Base-by-base conservation (phyloP, 2,888 invertebrate genomes). In the Eupithecia exiguata region DNA sequence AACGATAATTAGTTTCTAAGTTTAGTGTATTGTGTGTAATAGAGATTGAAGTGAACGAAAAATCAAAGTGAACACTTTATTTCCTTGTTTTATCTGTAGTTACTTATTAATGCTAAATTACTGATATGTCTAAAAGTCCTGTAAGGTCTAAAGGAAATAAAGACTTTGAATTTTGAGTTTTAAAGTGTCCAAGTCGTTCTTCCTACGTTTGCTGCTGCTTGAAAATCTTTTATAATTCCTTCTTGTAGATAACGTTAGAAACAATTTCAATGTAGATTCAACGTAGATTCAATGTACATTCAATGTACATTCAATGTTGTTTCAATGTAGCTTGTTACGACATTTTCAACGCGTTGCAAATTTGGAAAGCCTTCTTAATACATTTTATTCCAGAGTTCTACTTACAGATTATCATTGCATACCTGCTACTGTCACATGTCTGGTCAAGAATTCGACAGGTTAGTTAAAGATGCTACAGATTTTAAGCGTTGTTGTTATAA, bases 91-190 rank as follows among this genome's bases (percentile, higher is more conserved):
- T 9, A 30, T 30, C 30, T 30, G 30, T 30, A 30, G n/a, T n/a
- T 12, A 18, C 2, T 5, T n/a, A n/a, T 9, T 49, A 49, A n/a
- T 49, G 5, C n/a, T 5, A 21, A 9, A 49, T 49, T 49, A 7
- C 3, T 49, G n/a, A 49, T n/a, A n/a, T 49, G n/a, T 49, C n/a
- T 9, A 18, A 46, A 12, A 18, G 46, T 18, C 46, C 46, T 18
- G 6, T n/a, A n/a, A 7, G n/a, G n/a, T 49, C 49, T 49, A 49
- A n/a, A n/a, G 49, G n/a, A n/a, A 49, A 21, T 53, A 53, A 53
- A 53, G 49, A 53, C 53, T 53, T 53, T 53, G 53, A 53, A 21
- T 49, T 49, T 49, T 49, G n/a, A 49, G 49, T 53, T 53, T 53
- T 21, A 9, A 49, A 49, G 49, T n/a, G 49, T n/a, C 49, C 9